phyloP scores from a whole-genome alignment of 2,888 invertebrate genomes.

The Notodonta dromedarius region DNA sequence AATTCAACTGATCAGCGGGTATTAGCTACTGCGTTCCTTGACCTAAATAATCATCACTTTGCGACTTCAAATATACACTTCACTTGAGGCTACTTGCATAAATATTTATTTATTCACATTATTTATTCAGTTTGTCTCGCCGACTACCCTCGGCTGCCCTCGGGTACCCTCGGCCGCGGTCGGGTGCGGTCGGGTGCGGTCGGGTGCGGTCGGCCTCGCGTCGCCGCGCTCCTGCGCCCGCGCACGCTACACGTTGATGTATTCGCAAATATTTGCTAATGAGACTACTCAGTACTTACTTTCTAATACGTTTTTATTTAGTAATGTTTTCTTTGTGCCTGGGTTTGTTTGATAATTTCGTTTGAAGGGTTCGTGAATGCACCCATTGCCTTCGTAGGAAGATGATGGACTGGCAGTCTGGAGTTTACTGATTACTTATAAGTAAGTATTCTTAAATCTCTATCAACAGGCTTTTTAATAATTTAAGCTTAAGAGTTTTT shows the following conservation, averaged over 20 bases:
- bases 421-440: no score
- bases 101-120: constrained; percentile 20
- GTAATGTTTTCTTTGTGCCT: not conserved
- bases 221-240: constrained; percentile 35
- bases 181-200: constrained; percentile 33
- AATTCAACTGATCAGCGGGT: not conserved
- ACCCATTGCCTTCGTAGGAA: no score
- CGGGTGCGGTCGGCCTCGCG: constrained; percentile 34
- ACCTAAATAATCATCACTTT: not conserved
- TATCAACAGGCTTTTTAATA: no score
- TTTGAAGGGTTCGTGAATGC: not conserved
- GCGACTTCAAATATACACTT: not conserved
- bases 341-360: not conserved
- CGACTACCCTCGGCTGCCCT: constrained; percentile 20
- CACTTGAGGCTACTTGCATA: constrained; percentile 16
- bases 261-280: constrained; percentile 34
- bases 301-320: constrained; percentile 6
- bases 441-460: no score
- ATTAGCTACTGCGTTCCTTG: not conserved
- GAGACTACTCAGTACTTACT: constrained; percentile 8
- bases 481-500: no score
- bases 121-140: constrained; percentile 19
- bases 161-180: constrained; percentile 32
- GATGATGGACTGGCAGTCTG: no score
- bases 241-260: constrained; percentile 20